These are phyloP conservation scores for Drosophila buzzatii DNA, from an alignment of 2,888 invertebrate species.

Conservation along the genomic window DNA sequence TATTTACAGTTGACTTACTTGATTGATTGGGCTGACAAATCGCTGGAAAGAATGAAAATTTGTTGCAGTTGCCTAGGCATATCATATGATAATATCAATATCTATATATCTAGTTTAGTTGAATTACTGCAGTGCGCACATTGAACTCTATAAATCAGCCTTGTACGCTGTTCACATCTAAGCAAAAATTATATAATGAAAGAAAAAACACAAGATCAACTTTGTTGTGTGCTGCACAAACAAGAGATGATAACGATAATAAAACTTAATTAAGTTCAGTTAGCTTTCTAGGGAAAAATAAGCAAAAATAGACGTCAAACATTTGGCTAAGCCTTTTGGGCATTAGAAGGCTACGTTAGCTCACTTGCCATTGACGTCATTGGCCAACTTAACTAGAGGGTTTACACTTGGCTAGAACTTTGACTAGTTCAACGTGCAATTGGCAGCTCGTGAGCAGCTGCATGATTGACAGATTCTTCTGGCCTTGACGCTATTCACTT, in stretches of 20 bases:
- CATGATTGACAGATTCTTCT: slow-evolving; percentile 48
- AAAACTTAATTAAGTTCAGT: slow-evolving; percentile 44
- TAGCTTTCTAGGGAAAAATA: slow-evolving; percentile 14
- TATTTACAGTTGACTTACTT: slow-evolving; percentile 59
- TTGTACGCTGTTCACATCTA: slow-evolving; percentile 22
- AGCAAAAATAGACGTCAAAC: slow-evolving; percentile 36
- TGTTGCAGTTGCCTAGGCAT: not conserved
- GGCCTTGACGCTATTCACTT: slow-evolving; percentile 26
- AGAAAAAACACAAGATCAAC: not conserved
- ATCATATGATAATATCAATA: slow-evolving; percentile 1
- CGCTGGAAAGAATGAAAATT: not conserved
- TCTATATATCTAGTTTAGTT: slow-evolving; percentile 23
- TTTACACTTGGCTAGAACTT: slow-evolving; percentile 18
- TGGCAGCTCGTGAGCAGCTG: slow-evolving; percentile 30
- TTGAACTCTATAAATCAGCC: slow-evolving; percentile 41
- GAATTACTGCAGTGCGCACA: slow-evolving; percentile 25
- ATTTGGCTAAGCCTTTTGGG: slow-evolving; percentile 18
- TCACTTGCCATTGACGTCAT: slow-evolving; percentile 61
- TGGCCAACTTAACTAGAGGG: slow-evolving; percentile 9
- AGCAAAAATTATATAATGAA: slow-evolving; percentile 8
- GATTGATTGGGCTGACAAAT: slow-evolving; percentile 62
- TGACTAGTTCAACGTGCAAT: slow-evolving; percentile 23
- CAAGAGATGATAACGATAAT: slow-evolving; percentile 49
- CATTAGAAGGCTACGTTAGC: slow-evolving; percentile 23
- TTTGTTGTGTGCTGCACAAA: slow-evolving; percentile 43